phyloP scores from a whole-genome alignment of 2,797 vertebrate species.

The Gastrophryne carolinensis region DNA sequence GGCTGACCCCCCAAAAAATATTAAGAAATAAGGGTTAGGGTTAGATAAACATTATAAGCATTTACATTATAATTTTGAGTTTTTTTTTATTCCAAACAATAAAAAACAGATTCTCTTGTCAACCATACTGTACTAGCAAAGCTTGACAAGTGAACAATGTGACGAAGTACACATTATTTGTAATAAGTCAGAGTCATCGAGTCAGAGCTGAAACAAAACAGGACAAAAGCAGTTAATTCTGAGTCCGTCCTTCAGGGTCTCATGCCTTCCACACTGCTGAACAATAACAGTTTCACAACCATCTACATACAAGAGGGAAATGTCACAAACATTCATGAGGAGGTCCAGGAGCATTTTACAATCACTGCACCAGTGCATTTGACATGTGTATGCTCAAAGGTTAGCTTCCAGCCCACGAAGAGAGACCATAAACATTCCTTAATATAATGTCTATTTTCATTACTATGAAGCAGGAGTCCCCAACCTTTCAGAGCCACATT shows the following conservation, averaged over 20 bases:
- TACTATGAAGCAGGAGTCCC: too few relatives aligned
- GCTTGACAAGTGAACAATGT: too few relatives aligned
- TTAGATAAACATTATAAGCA: too few relatives aligned
- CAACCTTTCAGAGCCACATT: too few relatives aligned
- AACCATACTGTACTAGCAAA: too few relatives aligned
- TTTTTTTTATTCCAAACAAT: too few relatives aligned
- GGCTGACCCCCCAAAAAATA: too few relatives aligned
- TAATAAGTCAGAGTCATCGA: neutral
- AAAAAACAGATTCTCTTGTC: too few relatives aligned
- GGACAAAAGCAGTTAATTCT: neutral
- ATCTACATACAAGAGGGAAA: slow-evolving; percentile 4
- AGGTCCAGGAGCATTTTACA: slow-evolving; percentile 12
- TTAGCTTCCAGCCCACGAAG: neutral
- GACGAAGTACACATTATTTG: neutral
- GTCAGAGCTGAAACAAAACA: neutral
- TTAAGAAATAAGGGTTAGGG: too few relatives aligned
- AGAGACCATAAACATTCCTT: too few relatives aligned
- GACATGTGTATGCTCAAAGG: neutral
- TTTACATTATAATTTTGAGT: too few relatives aligned
- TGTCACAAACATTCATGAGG: slow-evolving; percentile 1
- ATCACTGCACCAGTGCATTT: neutral
- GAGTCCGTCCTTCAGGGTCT: slow-evolving; percentile 15
- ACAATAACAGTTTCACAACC: neutral
- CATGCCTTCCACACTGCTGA: slow-evolving; percentile 17
- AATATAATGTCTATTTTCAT: too few relatives aligned